A percentile compares a stretch with the other conserved stretches of the same genome.
Conservation (phyloP, 2,888 invertebrate genomes). For the Neelides folsomi region DNA sequence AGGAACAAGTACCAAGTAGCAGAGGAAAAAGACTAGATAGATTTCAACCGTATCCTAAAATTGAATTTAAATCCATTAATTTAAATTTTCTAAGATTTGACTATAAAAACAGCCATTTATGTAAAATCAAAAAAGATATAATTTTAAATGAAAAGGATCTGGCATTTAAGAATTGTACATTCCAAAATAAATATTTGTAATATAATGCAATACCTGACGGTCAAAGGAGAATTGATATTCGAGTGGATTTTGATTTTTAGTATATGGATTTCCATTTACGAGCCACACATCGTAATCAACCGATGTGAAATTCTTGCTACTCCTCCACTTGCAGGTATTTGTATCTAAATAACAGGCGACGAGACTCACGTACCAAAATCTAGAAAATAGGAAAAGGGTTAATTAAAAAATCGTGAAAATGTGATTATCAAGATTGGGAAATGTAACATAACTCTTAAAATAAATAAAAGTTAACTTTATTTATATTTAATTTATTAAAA, state of each 20-base stretch:
- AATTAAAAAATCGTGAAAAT: too few relatives aligned
- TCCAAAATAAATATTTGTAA: not conserved
- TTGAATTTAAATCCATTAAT: constrained; percentile 6
- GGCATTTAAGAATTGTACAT: not conserved
- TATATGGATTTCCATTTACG: constrained; percentile 89
- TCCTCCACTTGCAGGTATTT: constrained; percentile 69
- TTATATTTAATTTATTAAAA: constrained; percentile 1
- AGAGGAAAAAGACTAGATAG: constrained; percentile 72
- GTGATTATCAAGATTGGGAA: too few relatives aligned
- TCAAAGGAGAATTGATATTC: constrained; percentile 95
- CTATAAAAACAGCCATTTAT: not conserved
- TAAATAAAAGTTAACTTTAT: not conserved
- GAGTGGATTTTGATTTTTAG: constrained; percentile 70
- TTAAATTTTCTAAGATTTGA: too few relatives aligned
- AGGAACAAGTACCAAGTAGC: constrained; percentile 72
- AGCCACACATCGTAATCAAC: constrained; percentile 85
- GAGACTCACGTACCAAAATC: constrained; percentile 92
- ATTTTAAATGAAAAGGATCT: not conserved
- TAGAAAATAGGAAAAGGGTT: constrained; percentile 36
- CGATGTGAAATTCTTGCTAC: constrained; percentile 48
- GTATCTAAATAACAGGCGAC: constrained; percentile 79
- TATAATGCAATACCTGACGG: constrained; percentile 44
- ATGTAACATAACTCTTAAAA: too few relatives aligned
- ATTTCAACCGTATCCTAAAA: constrained; percentile 72
- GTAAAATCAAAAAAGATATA: not conserved